A percentile compares a stretch with the other conserved stretches of the same genome.
Conservation (phyloP, 2,113 vertebrate genomes). For the Panthera leo region DNA sequence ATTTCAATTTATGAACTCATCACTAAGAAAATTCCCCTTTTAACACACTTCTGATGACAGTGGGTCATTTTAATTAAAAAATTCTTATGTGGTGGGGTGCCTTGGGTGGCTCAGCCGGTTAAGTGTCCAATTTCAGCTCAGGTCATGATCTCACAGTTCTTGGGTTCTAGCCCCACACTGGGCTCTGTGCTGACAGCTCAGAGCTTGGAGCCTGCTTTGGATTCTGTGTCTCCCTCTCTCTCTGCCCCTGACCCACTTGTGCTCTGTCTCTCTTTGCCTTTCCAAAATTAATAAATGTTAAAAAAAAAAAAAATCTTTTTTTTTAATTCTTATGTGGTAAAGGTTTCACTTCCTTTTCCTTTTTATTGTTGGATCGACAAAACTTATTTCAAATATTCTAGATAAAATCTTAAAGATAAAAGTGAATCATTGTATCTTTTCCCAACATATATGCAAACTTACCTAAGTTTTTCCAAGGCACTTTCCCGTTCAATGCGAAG, state of each 20-base stretch:
- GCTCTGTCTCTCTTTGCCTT: too few species aligned
- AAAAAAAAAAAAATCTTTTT: neutral
- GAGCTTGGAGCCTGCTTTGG: too few species aligned
- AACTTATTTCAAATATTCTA: slow-evolving; percentile 21
- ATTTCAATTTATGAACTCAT: slow-evolving; percentile 6
- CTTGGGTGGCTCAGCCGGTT: too few species aligned
- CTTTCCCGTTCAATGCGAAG: slow-evolving; percentile 91
- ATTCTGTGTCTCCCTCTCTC: too few species aligned
- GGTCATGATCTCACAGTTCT: too few species aligned
- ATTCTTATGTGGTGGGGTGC: neutral
- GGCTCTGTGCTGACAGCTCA: too few species aligned
- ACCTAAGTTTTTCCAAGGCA: slow-evolving; percentile 90
- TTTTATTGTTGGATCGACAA: neutral
- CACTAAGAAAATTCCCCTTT: slow-evolving; percentile 16
- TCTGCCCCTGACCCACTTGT: too few species aligned
- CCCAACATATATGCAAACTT: slow-evolving; percentile 48
- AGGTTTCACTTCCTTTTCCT: slow-evolving; percentile 34
- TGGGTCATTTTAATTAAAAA: slow-evolving; percentile 16
- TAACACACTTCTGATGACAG: neutral
- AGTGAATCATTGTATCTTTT: neutral
- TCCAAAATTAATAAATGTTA: neutral
- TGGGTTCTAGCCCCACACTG: too few species aligned
- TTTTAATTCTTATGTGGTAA: neutral
- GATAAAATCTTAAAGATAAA: neutral
- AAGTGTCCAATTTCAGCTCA: too few species aligned